Base-by-base conservation (phyloP, 2,888 invertebrate genomes). In the Eupithecia dodoneata region DNA sequence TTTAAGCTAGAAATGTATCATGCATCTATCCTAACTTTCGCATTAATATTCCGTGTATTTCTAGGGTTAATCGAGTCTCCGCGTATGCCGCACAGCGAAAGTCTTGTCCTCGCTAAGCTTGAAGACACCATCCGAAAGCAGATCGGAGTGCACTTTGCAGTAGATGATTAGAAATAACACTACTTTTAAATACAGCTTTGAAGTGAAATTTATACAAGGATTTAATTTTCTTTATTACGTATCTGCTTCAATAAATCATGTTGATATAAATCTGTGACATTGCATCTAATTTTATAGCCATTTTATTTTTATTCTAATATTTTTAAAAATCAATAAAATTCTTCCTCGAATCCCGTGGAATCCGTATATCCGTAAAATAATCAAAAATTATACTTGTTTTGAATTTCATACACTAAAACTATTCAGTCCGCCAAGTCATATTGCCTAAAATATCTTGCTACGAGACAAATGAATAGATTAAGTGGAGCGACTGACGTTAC, bases 391-490 rank as follows among this genome's bases (percentile, higher is more conserved):
- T 59, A 12, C 30, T 63, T 63, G 63, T 30, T 12, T 30, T 9
- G 10, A 63, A 63, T 30, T 10, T 63, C 7, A 12, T 59, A 9
- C 55, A 59, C 10, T 10, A n/a, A 63, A 63, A 63, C 6, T 6
- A 44, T 71, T 74, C 79, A 90, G 83, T 97, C 97, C 45, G 96
- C 97, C 85, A 98, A 93, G 91, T 98, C 98, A 82, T 96, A 92
- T 89, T 98, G 98, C 81, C 96, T 95, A 91, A 97, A 98, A 91
- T 97, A 97, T 85, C 96, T 95, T 65, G 97, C 96, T 70, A 98
- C 96, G 81, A 98, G 91, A 89, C 97, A 97, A 86, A 98, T 97
- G 84, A 97, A 96, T 73, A 98, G 93, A 91, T 97, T 98, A 65
- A 97, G 88, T 10, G 97, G 96, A 71, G 92, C 90, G 70, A 95